Conservation (phyloP, 2,797 vertebrate genomes). For the Heliangelus exortis region DNA sequence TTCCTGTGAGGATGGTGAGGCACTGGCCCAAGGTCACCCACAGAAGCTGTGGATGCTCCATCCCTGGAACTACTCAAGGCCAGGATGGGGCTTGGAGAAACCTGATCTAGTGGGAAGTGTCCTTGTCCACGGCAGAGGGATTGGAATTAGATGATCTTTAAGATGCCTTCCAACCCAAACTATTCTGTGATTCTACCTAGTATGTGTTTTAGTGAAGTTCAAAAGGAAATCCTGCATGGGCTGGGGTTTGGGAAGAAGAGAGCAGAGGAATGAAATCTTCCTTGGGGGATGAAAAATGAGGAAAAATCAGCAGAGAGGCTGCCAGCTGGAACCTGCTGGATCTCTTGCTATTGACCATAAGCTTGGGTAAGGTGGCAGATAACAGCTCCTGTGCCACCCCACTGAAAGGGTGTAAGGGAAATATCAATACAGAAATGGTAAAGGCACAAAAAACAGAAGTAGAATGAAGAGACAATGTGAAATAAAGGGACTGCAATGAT, state of each 20-base stretch:
- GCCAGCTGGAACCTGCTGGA: slow-evolving; percentile 10
- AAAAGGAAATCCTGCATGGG: not conserved
- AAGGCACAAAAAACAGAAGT: not conserved
- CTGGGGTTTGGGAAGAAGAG: not conserved
- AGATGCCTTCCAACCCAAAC: too few relatives aligned
- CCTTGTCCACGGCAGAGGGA: too few relatives aligned
- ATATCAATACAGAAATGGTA: slow-evolving; percentile 23
- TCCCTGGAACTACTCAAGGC: too few relatives aligned
- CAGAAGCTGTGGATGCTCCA: too few relatives aligned
- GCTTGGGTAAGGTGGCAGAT: slow-evolving; percentile 15
- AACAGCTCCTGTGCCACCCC: not conserved
- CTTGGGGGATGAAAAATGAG: not conserved
- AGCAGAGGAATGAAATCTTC: not conserved
- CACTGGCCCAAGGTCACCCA: too few relatives aligned
- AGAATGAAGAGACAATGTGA: not conserved
- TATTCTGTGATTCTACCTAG: too few relatives aligned
- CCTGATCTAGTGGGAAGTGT: too few relatives aligned
- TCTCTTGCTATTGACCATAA: slow-evolving; percentile 6
- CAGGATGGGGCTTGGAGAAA: too few relatives aligned
- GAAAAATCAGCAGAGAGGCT: not conserved
- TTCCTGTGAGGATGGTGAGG: too few relatives aligned
- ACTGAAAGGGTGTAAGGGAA: slow-evolving; percentile 27
- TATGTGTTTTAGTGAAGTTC: not conserved
- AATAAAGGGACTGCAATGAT: not conserved
- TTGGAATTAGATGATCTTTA: too few relatives aligned